A percentile compares a stretch with the other conserved stretches of the same genome.
Conservation (phyloP, 2,888 invertebrate species). For the Cecidostiba fungosa region DNA sequence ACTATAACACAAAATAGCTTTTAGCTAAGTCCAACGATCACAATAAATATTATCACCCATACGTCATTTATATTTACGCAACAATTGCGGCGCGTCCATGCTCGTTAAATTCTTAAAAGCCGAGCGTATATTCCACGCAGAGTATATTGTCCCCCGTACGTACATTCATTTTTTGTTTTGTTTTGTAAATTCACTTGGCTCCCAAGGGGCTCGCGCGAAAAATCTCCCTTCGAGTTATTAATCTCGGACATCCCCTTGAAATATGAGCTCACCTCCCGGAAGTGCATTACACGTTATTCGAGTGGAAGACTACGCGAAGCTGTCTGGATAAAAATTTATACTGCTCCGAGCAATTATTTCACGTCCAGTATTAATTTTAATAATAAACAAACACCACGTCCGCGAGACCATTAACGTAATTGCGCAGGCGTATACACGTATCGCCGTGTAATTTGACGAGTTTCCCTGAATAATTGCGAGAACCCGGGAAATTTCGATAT, state of each 20-base stretch:
- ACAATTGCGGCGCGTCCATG: neutral
- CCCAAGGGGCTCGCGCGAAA: conserved; percentile 31
- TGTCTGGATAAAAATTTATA: conserved; percentile 34
- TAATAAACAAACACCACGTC: conserved; percentile 39
- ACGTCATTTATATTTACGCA: neutral
- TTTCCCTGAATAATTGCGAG: neutral
- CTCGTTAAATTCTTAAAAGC: neutral
- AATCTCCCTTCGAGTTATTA: conserved; percentile 65
- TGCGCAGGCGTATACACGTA: neutral
- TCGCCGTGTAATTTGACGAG: conserved; percentile 22
- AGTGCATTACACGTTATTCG: conserved; percentile 71
- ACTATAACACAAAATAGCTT: neutral
- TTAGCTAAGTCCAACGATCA: neutral
- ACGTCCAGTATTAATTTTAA: conserved; percentile 42
- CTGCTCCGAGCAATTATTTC: conserved; percentile 41
- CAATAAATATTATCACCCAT: neutral
- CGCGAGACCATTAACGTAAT: conserved; percentile 39
- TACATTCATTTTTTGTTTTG: conserved; percentile 15
- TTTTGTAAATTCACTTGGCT: conserved; percentile 39
- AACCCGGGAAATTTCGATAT: neutral
- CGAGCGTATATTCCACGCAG: neutral
- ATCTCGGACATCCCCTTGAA: conserved; percentile 70
- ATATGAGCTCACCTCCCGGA: conserved; percentile 75
- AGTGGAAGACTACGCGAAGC: conserved; percentile 26
- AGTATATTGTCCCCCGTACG: neutral